Percentiles rank a stretch among this genome's conserved stretches.
Evolutionary conservation across 2,888 invertebrate genomes (phyloP).

Genomic region (Drosophila mulleri): DNA sequence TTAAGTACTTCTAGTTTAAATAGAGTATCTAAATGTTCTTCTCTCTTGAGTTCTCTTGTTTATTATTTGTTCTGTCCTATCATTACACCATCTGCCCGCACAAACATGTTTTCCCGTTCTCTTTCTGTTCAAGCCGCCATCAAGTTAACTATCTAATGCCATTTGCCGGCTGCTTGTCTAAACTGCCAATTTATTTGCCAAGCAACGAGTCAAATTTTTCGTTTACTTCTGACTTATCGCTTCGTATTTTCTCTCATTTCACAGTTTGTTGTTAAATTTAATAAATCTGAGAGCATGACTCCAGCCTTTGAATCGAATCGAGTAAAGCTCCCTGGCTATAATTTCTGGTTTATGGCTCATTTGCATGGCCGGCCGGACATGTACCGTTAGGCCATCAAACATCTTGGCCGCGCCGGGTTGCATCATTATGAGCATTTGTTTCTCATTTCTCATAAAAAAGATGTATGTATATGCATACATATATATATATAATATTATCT

Average conservation of each 20-base stretch:
- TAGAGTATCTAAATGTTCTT: slow-evolving; percentile 6
- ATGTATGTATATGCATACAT: neutral
- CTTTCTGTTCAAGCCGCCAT: slow-evolving; percentile 29
- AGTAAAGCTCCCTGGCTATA: slow-evolving; percentile 26
- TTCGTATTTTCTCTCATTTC: slow-evolving; percentile 48
- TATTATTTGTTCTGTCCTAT: slow-evolving; percentile 29
- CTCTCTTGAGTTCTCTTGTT: slow-evolving; percentile 3
- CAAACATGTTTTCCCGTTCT: slow-evolving; percentile 30
- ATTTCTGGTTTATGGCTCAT: slow-evolving; percentile 69
- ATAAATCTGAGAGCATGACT: slow-evolving; percentile 52
- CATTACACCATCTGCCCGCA: slow-evolving; percentile 37
- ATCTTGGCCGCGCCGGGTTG: slow-evolving; percentile 26
- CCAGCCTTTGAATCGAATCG: neutral
- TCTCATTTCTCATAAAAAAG: slow-evolving; percentile 49
- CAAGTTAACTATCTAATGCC: slow-evolving; percentile 34
- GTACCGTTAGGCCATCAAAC: slow-evolving; percentile 66
- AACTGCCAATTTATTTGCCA: slow-evolving; percentile 47
- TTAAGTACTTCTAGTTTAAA: neutral
- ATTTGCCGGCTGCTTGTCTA: slow-evolving; percentile 20
- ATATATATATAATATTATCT: neutral
- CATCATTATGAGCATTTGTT: slow-evolving; percentile 50
- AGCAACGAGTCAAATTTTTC: slow-evolving; percentile 16
- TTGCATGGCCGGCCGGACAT: slow-evolving; percentile 63
- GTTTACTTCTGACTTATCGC: slow-evolving; percentile 19
- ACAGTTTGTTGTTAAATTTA: slow-evolving; percentile 68